Evolutionary conservation across 2,113 vertebrate genomes (phyloP).

Genomic region (Pica pica): DNA sequence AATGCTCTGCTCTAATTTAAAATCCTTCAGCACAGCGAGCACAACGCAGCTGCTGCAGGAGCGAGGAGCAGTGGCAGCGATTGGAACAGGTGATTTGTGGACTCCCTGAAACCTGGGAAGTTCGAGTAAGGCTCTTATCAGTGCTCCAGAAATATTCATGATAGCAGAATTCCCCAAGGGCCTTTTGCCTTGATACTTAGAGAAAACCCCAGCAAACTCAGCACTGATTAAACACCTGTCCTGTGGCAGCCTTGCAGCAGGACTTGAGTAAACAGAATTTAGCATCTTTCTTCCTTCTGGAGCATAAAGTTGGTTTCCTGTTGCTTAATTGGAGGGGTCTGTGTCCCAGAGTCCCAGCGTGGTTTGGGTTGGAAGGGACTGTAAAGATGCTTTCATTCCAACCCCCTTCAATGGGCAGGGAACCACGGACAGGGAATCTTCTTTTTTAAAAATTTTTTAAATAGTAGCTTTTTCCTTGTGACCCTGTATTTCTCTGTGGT

Average conservation of each 20-base stretch:
- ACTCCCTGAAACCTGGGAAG: neutral
- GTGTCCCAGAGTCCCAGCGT: no score
- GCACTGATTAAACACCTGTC: neutral
- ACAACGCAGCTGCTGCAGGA: neutral
- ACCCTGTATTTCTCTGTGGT: neutral
- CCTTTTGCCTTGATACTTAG: neutral
- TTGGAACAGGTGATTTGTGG: neutral
- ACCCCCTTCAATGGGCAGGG: neutral
- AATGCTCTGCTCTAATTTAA: neutral
- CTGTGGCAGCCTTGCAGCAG: neutral
- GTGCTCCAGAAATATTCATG: neutral
- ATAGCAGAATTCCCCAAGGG: neutral
- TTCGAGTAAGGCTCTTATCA: neutral
- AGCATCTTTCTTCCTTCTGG: neutral
- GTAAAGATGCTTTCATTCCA: neutral
- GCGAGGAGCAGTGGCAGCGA: neutral
- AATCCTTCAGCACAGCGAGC: neutral
- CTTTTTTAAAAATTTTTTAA: neutral
- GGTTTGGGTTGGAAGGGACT: neutral
- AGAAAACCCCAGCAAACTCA: neutral
- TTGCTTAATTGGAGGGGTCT: neutral
- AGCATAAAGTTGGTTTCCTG: neutral
- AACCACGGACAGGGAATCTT: neutral
- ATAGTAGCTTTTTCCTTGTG: fast-evolving
- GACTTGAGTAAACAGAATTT: neutral